These are phyloP conservation scores for Agelaius phoeniceus DNA, from an alignment of 2,113 vertebrate species.

Conservation along the genomic window DNA sequence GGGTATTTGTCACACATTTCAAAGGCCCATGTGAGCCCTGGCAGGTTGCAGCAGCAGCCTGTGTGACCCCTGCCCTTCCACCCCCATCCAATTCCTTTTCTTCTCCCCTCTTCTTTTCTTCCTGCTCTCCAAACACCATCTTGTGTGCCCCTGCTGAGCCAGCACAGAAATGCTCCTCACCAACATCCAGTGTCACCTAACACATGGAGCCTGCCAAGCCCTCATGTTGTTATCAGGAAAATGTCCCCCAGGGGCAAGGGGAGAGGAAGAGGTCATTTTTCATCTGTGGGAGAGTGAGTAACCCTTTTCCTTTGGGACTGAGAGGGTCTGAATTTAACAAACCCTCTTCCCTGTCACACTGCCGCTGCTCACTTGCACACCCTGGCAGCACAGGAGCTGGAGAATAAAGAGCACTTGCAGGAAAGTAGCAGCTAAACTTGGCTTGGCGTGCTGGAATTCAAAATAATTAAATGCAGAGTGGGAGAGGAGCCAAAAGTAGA, in stretches of 20 bases:
- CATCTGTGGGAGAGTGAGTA: slow-evolving; percentile 52
- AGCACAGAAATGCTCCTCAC: slow-evolving; percentile 41
- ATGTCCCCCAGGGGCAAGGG: slow-evolving; percentile 29
- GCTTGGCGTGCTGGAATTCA: slow-evolving; percentile 22
- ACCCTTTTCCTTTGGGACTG: slow-evolving; percentile 46
- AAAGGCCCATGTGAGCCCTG: neutral
- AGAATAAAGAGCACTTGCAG: neutral
- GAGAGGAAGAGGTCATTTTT: slow-evolving; percentile 55
- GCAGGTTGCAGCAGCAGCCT: neutral
- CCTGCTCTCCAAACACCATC: slow-evolving; percentile 35
- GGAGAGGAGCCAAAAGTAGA: slow-evolving; percentile 48
- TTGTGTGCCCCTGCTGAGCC: slow-evolving; percentile 22
- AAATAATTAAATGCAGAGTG: slow-evolving; percentile 61
- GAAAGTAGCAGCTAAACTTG: slow-evolving; percentile 42
- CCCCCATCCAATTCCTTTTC: slow-evolving; percentile 19
- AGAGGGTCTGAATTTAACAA: slow-evolving; percentile 49
- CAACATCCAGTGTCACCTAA: slow-evolving; percentile 52
- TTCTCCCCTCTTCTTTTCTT: slow-evolving; percentile 29
- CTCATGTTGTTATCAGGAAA: slow-evolving; percentile 45
- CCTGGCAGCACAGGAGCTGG: neutral
- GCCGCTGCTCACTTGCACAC: slow-evolving; percentile 40
- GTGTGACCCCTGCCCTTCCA: neutral
- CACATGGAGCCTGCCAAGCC: slow-evolving; percentile 51
- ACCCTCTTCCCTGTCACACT: neutral
- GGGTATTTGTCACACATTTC: slow-evolving; percentile 1